These are phyloP conservation scores for Charina bottae DNA, from an alignment of 2,113 vertebrate genomes.

Conservation along the genomic window DNA sequence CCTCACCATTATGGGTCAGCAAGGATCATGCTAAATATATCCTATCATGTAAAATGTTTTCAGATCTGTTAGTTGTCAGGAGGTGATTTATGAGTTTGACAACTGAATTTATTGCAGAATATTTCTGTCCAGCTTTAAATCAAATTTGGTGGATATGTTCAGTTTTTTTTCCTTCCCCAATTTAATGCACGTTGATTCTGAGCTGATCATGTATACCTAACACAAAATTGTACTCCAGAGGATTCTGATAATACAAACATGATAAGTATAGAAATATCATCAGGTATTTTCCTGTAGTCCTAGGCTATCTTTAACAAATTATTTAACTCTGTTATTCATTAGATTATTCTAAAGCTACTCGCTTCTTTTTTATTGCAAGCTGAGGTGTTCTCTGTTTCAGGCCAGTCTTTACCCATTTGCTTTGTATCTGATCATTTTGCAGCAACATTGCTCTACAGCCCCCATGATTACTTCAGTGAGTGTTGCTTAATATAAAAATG, in stretches of 20 bases:
- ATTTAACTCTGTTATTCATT: neutral
- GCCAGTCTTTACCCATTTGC: neutral
- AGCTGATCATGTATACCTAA: neutral
- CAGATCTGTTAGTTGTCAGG: neutral
- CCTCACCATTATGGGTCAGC: neutral
- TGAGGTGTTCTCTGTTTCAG: neutral
- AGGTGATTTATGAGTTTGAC: neutral
- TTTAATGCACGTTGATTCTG: neutral
- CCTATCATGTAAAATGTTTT: neutral
- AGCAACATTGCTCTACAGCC: neutral
- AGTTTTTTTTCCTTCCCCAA: neutral
- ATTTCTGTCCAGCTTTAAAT: neutral
- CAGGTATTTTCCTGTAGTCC: neutral
- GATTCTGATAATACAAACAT: neutral
- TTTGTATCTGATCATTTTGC: neutral
- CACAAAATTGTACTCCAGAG: neutral
- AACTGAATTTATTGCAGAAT: neutral
- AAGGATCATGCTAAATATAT: neutral
- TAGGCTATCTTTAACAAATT: neutral
- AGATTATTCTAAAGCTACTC: neutral
- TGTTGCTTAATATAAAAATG: neutral
- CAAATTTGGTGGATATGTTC: neutral
- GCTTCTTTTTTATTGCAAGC: neutral
- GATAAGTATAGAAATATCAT: neutral
- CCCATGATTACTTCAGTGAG: neutral